Conservation (phyloP, 2,888 invertebrate genomes). For the Gisinianus flammeolus region DNA sequence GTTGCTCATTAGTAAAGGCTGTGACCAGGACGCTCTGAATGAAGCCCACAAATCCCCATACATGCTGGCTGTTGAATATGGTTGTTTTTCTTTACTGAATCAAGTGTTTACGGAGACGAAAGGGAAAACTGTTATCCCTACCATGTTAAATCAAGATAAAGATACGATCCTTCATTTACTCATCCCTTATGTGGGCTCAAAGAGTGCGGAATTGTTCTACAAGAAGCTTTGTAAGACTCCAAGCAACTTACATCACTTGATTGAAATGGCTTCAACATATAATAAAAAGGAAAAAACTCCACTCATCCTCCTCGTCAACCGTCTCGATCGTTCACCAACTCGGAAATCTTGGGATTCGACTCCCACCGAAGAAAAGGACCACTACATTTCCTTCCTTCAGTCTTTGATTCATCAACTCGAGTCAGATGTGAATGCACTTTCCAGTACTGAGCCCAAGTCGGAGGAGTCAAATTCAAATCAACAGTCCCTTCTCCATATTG, state of each 20-base stretch:
- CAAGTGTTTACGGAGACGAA: constrained; percentile 31
- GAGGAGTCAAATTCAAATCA: neutral
- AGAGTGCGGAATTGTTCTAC: constrained; percentile 16
- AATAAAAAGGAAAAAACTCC: constrained; percentile 31
- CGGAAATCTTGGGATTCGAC: too few relatives aligned
- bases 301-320: constrained; percentile 12
- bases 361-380: neutral
- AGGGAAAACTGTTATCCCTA: neutral
- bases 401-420: constrained; percentile 45
- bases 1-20: constrained; percentile 44
- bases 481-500: constrained; percentile 42
- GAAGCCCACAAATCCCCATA: constrained; percentile 42
- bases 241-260: neutral
- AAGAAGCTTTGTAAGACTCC: constrained; percentile 1
- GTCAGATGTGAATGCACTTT: constrained; percentile 46
- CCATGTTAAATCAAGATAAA: neutral
- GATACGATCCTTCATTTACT: constrained; percentile 45
- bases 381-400: constrained; percentile 17
- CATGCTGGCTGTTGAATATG: constrained; percentile 30
- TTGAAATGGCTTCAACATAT: constrained; percentile 4
- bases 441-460: too few relatives aligned
- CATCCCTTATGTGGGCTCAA: neutral
- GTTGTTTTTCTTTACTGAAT: constrained; percentile 42
- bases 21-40: constrained; percentile 44
- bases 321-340: too few relatives aligned